A percentile compares a stretch with the other conserved stretches of the same genome.
Evolutionary conservation across 1,140 invertebrate species (phyloP).

Genomic region (Drosophila ercepeae): DNA sequence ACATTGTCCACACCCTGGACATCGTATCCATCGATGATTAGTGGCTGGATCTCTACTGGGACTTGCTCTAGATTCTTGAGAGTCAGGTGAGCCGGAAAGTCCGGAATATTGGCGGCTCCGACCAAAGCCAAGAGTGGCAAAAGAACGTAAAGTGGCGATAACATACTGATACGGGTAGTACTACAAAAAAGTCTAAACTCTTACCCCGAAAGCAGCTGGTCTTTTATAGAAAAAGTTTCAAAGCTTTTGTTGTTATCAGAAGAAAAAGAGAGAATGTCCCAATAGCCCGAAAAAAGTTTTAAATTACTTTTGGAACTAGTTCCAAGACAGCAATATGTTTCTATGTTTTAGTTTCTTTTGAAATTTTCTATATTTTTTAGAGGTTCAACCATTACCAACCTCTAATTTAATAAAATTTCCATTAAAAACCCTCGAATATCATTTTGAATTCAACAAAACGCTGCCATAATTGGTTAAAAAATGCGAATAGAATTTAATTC

Average conservation of each 20-base stretch:
- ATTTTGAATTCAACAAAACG: not conserved
- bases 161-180: constrained; percentile 25
- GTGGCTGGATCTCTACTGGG: constrained; percentile 24
- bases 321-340: not conserved
- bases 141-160: constrained; percentile 19
- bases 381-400: too few species aligned
- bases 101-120: constrained; percentile 29
- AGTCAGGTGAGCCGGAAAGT: constrained; percentile 24
- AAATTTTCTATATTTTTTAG: too few species aligned
- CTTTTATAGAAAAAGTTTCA: constrained; percentile 35
- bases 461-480: not conserved
- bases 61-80: constrained; percentile 12
- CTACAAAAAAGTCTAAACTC: constrained; percentile 9
- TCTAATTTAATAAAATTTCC: not conserved
- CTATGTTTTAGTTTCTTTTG: too few species aligned
- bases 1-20: constrained; percentile 82
- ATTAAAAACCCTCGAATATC: not conserved
- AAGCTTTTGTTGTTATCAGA: constrained; percentile 43
- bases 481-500: constrained; percentile 13
- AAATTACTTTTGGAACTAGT: constrained; percentile 4
- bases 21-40: constrained; percentile 62
- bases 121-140: constrained; percentile 45
- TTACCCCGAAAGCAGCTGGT: not conserved
- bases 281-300: constrained; percentile 2
- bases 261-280: constrained; percentile 21